Evolutionary conservation across 2,797 vertebrate species (phyloP).

Genomic region (Mionectes olivaceus): DNA sequence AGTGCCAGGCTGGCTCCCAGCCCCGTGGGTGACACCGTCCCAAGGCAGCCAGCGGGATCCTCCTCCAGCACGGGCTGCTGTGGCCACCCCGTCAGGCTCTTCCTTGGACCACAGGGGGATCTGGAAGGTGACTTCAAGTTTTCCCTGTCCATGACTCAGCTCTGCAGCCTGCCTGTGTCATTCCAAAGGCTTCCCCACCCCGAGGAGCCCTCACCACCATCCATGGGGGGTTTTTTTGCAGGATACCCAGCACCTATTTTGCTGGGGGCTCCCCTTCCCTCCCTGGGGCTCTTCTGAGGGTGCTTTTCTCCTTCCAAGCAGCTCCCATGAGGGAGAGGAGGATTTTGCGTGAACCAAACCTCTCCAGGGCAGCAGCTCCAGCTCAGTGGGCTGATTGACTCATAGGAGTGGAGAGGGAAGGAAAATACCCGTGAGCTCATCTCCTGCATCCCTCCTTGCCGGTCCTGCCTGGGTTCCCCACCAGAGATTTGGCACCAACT

Average conservation of each 20-base stretch:
- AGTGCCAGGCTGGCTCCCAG: background rate
- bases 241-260: background rate
- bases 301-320: background rate
- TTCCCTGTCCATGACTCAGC: constrained; percentile 9
- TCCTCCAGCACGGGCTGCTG: background rate
- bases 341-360: background rate
- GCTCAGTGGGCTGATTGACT: background rate
- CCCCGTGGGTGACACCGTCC: fast-evolving
- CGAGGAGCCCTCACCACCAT: background rate
- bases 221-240: background rate
- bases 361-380: background rate
- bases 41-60: background rate
- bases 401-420: constrained; percentile 1
- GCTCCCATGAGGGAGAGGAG: background rate
- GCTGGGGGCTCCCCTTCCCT: background rate
- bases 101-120: background rate
- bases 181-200: background rate
- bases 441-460: background rate
- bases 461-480: constrained; percentile 34
- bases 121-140: background rate
- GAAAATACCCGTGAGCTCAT: constrained; percentile 62
- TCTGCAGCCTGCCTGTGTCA: background rate
- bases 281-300: background rate
- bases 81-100: fast-evolving
- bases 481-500: background rate